These are phyloP conservation scores for Cepaea hortensis DNA, from an alignment of 2,888 invertebrate species.

Conservation along the genomic window DNA sequence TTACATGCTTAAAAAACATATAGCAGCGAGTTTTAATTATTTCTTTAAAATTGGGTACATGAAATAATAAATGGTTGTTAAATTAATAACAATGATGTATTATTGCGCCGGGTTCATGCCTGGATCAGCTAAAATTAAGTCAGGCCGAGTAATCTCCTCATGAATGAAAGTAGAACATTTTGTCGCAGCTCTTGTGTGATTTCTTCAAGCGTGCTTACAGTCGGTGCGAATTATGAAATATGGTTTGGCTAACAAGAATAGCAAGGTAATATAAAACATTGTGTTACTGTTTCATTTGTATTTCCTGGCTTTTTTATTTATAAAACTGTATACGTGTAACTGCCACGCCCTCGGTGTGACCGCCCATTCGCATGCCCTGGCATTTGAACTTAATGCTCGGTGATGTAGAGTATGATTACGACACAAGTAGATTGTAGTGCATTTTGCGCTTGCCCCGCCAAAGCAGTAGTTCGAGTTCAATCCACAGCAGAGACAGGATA, in stretches of 20 bases:
- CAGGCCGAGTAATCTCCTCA: no score
- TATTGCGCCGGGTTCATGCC: background rate
- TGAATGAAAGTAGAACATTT: no score
- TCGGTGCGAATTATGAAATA: background rate
- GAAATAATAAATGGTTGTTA: background rate
- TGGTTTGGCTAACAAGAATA: slow-evolving; percentile 34
- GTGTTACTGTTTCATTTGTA: background rate
- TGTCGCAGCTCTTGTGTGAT: no score
- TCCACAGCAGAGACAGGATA: no score
- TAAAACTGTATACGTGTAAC: background rate
- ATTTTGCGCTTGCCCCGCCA: no score
- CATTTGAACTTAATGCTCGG: background rate
- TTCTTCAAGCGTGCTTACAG: no score
- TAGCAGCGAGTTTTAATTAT: no score
- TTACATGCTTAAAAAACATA: no score
- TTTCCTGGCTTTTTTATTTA: background rate
- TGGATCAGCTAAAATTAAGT: no score
- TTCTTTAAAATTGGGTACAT: background rate
- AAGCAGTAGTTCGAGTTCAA: no score
- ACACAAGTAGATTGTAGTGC: no score
- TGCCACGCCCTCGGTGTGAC: background rate
- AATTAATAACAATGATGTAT: background rate
- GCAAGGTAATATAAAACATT: slow-evolving; percentile 10
- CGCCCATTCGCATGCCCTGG: background rate
- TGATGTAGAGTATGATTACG: no score